Evolutionary conservation across 1,140 invertebrate genomes (phyloP), one percentile per base, ranked within the genome.

Genomic region (Cardiocondyla obscurior): DNA sequence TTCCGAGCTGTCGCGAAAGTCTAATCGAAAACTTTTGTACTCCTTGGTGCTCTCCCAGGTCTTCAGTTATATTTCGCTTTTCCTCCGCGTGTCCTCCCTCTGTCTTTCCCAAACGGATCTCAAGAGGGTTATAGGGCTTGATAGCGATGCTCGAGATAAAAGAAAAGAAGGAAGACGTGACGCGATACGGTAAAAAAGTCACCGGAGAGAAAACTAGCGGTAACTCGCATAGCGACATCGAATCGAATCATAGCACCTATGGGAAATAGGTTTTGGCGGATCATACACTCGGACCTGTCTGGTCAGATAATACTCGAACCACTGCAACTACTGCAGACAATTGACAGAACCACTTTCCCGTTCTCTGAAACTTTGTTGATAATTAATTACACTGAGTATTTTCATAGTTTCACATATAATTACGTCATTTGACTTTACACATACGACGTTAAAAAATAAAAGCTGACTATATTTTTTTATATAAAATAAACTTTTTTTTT

Each of bases 251-350:
- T 91, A 81, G 82, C 64, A 88, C 92, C 90, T 90, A 57, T 73
- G 92, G 92, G 93, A 94, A 94, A 94, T 93, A 92, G 92, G 88
- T 93, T 93, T 92, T 90, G 90, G 89, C 82, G 85, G 87, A 90
- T 92, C 91, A 91, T 92, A 92, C 81, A 82, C 81, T 62, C 58
- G 25, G 57, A 49, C 64, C 81, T 82, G 85, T 86, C 84, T 12
- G 86, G 89, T 73, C 88, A 42, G 64, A 86, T 62, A 85, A 58
- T 73, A 81, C 33, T 81, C 55, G n/a, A 64, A 87, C 73, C 86
- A 86, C 81, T 84, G 64, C 53, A 39, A 60, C 39, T 30, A 28
- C 36, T 57, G 4, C 19, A 22, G 46, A 64, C 82, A 55, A 60
- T 72, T 53, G 49, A 51, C 57, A 25, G 39, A 69, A 14, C 1